A percentile compares a stretch with the other conserved stretches of the same genome.
Conservation (phyloP, 2,888 invertebrate species). For the Cephus pygmeus region DNA sequence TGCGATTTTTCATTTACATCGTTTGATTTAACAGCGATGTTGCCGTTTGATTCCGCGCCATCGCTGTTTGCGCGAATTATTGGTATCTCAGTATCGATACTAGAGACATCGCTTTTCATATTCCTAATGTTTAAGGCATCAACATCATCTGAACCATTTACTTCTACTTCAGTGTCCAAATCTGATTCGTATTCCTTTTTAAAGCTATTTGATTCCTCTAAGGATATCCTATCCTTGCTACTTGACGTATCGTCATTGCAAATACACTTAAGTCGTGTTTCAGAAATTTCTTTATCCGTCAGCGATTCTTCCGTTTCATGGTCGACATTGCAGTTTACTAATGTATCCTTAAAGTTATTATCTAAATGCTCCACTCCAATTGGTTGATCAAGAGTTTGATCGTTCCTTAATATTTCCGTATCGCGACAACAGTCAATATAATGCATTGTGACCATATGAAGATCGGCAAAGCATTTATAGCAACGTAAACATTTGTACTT, state of each 20-base stretch:
- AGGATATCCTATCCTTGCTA: neutral
- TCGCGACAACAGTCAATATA: constrained; percentile 26
- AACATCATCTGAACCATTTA: neutral
- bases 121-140: neutral
- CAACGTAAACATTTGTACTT: constrained; percentile 39
- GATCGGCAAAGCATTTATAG: constrained; percentile 26
- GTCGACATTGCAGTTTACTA: neutral
- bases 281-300: neutral
- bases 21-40: neutral
- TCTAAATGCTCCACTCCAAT: constrained; percentile 13
- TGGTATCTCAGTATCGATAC: neutral
- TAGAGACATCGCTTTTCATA: neutral
- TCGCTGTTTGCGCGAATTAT: too few species aligned
- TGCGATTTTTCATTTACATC: neutral
- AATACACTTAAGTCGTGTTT: neutral
- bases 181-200: neutral
- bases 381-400: neutral
- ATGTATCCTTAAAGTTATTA: constrained; percentile 13
- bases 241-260: neutral
- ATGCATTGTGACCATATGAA: constrained; percentile 31
- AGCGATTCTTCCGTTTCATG: neutral
- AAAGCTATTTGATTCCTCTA: constrained; percentile 1
- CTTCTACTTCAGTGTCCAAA: neutral
- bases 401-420: neutral
- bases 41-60: neutral